Evolutionary conservation across 2,113 vertebrate genomes (phyloP).

Genomic region (Sapayoa aenigma): DNA sequence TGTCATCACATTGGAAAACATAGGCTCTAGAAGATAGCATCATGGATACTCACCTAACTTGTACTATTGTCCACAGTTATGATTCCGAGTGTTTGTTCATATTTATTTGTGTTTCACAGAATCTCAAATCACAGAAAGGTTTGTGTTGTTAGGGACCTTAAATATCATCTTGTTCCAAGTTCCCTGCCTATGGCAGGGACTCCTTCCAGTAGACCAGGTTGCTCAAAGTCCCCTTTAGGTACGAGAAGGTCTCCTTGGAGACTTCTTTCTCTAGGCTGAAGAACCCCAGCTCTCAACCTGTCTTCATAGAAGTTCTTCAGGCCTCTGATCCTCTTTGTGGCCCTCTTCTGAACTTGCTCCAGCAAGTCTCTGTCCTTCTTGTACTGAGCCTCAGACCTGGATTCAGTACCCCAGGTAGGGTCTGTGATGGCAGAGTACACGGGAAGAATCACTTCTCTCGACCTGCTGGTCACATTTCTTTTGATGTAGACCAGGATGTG

Average conservation of each 20-base stretch:
- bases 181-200: background rate
- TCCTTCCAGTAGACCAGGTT: background rate
- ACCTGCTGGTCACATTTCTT: background rate
- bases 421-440: background rate
- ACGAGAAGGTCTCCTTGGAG: fast-evolving
- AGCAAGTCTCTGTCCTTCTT: background rate
- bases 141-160: background rate
- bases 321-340: background rate
- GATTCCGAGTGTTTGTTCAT: background rate
- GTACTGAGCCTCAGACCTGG: background rate
- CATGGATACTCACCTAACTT: background rate
- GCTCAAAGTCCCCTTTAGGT: background rate
- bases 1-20: background rate
- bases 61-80: background rate
- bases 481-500: no score
- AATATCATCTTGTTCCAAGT: background rate
- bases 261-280: background rate
- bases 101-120: background rate
- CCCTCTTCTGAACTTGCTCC: background rate
- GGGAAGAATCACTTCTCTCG: background rate
- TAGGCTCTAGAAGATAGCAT: background rate
- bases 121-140: background rate
- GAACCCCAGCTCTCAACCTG: background rate
- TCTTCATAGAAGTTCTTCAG: no score
- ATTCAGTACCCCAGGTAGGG: fast-evolving